Percentiles rank a stretch among this genome's conserved stretches.
Evolutionary conservation across 2,113 vertebrate genomes (phyloP).

Genomic region (Seriola dumerili): DNA sequence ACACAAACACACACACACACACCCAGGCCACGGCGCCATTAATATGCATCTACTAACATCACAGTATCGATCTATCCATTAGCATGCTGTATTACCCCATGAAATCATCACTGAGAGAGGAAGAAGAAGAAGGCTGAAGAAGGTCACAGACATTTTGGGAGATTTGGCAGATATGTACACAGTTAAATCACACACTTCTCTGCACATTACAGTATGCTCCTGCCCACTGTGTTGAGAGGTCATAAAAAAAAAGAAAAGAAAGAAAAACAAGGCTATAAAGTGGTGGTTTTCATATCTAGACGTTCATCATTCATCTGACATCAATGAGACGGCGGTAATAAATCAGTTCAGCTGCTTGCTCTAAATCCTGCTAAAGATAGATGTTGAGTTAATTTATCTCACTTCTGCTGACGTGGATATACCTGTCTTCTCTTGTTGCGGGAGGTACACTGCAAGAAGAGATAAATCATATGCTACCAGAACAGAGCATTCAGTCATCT

Average conservation of each 20-base stretch:
- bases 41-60: constrained; percentile 70
- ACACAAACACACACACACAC: constrained; percentile 23
- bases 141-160: constrained; percentile 36
- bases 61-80: constrained; percentile 68
- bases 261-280: constrained; percentile 40
- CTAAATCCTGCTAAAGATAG: constrained; percentile 65
- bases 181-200: constrained; percentile 42
- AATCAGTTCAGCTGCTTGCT: constrained; percentile 57
- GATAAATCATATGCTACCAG: constrained; percentile 62
- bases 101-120: constrained; percentile 53
- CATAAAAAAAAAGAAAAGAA: neutral
- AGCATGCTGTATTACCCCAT: constrained; percentile 48
- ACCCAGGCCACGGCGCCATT: constrained; percentile 43
- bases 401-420: constrained; percentile 61
- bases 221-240: constrained; percentile 16
- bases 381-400: constrained; percentile 68
- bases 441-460: constrained; percentile 38
- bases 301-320: constrained; percentile 67
- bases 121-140: neutral
- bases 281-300: constrained; percentile 47
- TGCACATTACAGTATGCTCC: neutral
- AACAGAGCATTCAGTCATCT: constrained; percentile 49
- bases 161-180: constrained; percentile 39
- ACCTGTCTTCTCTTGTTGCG: constrained; percentile 52
- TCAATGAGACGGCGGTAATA: constrained; percentile 50